Evolutionary conservation across 2,113 vertebrate species (phyloP), one percentile per base, ranked within the genome.

Genomic region (Herpailurus yagouaroundi): DNA sequence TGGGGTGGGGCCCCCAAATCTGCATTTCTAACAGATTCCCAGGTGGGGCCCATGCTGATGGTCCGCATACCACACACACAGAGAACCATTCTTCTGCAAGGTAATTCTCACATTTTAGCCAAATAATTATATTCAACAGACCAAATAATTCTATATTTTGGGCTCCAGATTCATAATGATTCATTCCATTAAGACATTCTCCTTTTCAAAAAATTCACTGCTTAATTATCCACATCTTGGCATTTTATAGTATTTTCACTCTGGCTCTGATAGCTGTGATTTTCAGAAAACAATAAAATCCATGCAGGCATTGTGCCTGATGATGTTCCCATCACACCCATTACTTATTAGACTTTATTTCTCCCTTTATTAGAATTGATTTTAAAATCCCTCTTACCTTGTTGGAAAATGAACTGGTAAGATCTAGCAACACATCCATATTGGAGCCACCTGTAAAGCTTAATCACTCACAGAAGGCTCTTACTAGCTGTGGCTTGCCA

Each of bases 401-500:
- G 33, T 74, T 48, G 33, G 68, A 60, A 90, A 41, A 33, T 25
- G 52, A 55, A 36, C 15, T 14, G 2, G 71, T 45, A 4, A 1
- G 21, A 63, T 15, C 12, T 7, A 83, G 4, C 7, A 48, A 29
- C 12, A 18, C 5, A 4, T 29, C 2, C 8, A 29, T 55, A 14
- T 1, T 5, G 21, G 15, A 23, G 8, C 31, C 29, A 71, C 41
- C 27, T 64, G 6, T 27, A 21, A 4, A 6, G 25, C 10, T 33
- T 16, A 4, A 3, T 77, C 36, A 18, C 18, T 25, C 11, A 12
- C 7, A 5, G 1, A 16, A 66, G 68, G 13, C 3, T 6, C 6
- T 36, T 6, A 16, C 13, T 18, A 55, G 12, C 4, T 27, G 31
- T 3, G 5, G 15, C 11, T 11, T 0, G 23, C 38, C 36, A 6